Percentiles rank a stretch among this genome's conserved stretches.
These are phyloP conservation scores for Catagonus wagneri DNA, from an alignment of 2,113 vertebrate genomes.

Conservation along the genomic window DNA sequence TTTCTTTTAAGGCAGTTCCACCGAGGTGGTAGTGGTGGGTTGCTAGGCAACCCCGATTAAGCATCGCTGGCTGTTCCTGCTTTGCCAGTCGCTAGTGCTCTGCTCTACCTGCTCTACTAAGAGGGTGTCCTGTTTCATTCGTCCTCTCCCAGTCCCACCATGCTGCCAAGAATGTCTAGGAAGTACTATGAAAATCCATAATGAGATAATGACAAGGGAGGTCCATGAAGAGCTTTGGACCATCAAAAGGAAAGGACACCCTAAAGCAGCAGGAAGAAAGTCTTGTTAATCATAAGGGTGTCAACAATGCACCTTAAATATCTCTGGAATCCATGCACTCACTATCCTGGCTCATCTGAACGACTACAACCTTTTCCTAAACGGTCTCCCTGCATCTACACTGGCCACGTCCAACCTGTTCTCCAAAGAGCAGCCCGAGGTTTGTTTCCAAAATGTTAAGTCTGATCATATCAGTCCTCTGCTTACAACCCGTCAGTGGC, in stretches of 20 bases:
- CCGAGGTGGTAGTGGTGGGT: not conserved
- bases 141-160: not conserved
- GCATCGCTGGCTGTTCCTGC: slow-evolving; percentile 38
- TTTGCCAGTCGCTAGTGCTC: not conserved
- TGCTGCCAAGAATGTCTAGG: not conserved
- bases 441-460: slow-evolving; percentile 56
- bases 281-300: slow-evolving; percentile 33
- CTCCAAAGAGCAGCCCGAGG: slow-evolving; percentile 12
- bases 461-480: not conserved
- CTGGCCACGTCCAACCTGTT: slow-evolving; percentile 39
- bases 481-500: not conserved
- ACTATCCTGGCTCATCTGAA: not conserved
- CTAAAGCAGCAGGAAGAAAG: slow-evolving; percentile 51
- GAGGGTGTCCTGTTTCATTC: slow-evolving; percentile 42
- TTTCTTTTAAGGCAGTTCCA: not conserved
- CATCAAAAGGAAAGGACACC: slow-evolving; percentile 32
- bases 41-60: slow-evolving; percentile 50
- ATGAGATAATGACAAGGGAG: slow-evolving; percentile 25
- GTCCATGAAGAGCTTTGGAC: not conserved
- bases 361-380: not conserved
- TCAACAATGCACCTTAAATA: slow-evolving; percentile 11
- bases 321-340: not conserved
- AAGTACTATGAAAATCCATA: slow-evolving; percentile 13
- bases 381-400: not conserved
- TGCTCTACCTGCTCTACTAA: not conserved